phyloP scores from a whole-genome alignment of 2,888 invertebrate species.

The Lamellibrachia satsuma region DNA sequence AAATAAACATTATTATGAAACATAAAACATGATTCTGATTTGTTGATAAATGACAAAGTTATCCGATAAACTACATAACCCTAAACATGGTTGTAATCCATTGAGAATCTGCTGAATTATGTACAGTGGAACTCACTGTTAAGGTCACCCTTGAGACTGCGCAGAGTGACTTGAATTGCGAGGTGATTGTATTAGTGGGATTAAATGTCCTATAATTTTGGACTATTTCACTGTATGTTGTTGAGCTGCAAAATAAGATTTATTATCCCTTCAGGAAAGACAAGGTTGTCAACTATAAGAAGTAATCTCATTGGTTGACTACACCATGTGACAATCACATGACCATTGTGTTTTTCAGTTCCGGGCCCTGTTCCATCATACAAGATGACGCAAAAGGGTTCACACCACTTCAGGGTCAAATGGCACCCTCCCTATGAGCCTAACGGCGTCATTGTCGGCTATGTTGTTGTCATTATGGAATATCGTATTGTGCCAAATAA shows the following conservation, averaged over 20 bases:
- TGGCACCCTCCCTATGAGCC: constrained; percentile 92
- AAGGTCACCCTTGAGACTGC: too few species aligned
- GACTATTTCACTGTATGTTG: too few species aligned
- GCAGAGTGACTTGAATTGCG: too few species aligned
- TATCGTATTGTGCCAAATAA: too few species aligned
- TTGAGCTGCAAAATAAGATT: too few species aligned
- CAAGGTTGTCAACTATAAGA: neutral
- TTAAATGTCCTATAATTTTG: too few species aligned
- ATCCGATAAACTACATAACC: too few species aligned
- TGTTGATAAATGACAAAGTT: too few species aligned
- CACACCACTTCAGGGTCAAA: constrained; percentile 65
- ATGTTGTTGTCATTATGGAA: constrained; percentile 73
- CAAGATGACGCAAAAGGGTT: constrained; percentile 46
- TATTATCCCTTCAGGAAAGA: neutral
- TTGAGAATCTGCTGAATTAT: neutral
- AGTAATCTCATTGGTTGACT: neutral
- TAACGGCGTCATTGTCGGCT: constrained; percentile 91
- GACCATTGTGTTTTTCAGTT: constrained; percentile 17
- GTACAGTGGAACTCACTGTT: neutral
- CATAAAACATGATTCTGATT: too few species aligned
- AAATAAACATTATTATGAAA: neutral
- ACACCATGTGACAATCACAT: neutral
- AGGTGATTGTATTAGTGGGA: too few species aligned
- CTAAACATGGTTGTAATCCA: too few species aligned
- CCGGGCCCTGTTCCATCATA: constrained; percentile 35